Evolutionary conservation across 2,113 vertebrate genomes (phyloP).

Genomic region (Clinocottus analis): DNA sequence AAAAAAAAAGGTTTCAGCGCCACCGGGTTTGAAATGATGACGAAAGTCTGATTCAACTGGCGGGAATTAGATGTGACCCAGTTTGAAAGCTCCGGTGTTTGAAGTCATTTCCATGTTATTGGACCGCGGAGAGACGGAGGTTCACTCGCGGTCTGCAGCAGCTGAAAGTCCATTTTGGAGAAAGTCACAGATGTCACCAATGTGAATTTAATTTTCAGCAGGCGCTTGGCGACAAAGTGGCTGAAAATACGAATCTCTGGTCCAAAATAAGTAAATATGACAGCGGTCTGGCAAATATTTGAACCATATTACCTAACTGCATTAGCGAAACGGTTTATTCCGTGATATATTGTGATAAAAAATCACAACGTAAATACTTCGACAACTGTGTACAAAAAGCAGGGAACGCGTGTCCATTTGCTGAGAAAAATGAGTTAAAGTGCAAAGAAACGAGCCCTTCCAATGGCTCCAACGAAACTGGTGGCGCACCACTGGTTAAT

Average conservation of each 20-base stretch:
- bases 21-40: neutral
- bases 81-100: conserved; percentile 22
- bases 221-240: neutral
- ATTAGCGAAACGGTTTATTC: neutral
- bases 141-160: neutral
- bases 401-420: neutral
- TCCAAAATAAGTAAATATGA: no score
- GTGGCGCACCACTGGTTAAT: neutral
- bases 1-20: neutral
- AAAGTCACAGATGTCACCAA: conserved; percentile 23
- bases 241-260: neutral
- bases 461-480: neutral
- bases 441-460: neutral
- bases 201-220: conserved; percentile 25
- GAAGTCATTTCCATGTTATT: conserved; percentile 18
- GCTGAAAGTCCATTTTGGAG: conserved; percentile 11
- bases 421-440: neutral
- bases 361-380: neutral
- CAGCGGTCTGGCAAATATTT: neutral
- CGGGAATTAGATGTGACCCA: conserved; percentile 32
- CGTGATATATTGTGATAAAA: no score
- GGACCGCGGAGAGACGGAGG: neutral
- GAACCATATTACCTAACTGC: neutral
- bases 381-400: neutral
- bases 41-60: neutral